Evolutionary conservation across 2,797 vertebrate species (phyloP).

Genomic region (Peromyscus nudipes): DNA sequence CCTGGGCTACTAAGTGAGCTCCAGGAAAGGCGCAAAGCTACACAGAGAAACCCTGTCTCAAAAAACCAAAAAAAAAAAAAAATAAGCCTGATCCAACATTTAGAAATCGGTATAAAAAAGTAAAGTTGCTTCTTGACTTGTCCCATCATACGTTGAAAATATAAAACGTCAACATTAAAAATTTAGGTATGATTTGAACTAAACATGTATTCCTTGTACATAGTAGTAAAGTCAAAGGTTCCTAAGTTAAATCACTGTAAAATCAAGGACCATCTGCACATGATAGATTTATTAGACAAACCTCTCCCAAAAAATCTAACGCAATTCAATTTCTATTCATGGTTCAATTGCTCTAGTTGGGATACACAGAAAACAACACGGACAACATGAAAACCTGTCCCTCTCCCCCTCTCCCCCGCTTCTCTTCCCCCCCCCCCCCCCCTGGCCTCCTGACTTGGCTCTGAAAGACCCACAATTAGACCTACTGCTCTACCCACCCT

Average conservation of each 20-base stretch:
- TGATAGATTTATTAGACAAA: not conserved
- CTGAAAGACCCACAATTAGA: conserved; percentile 25
- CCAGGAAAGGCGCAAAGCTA: too few relatives aligned
- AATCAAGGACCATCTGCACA: not conserved
- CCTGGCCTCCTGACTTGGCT: not conserved
- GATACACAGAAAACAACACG: not conserved
- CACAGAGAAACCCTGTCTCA: too few relatives aligned
- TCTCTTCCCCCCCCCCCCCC: not conserved
- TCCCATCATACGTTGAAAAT: not conserved
- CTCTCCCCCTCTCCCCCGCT: not conserved
- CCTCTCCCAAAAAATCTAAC: not conserved
- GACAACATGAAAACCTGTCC: not conserved
- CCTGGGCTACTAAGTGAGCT: too few relatives aligned
- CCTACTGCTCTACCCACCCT: not conserved
- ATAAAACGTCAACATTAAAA: not conserved
- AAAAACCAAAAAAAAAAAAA: too few relatives aligned
- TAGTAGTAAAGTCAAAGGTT: not conserved
- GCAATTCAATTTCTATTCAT: conserved; percentile 18
- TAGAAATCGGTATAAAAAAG: not conserved
- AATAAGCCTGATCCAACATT: not conserved
- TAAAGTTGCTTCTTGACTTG: not conserved
- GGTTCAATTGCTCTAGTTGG: not conserved
- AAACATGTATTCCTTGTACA: not conserved
- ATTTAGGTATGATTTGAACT: not conserved
- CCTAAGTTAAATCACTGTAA: not conserved